Evolutionary conservation across 2,888 invertebrate genomes (phyloP).

Genomic region (Phytoseiulus persimilis): DNA sequence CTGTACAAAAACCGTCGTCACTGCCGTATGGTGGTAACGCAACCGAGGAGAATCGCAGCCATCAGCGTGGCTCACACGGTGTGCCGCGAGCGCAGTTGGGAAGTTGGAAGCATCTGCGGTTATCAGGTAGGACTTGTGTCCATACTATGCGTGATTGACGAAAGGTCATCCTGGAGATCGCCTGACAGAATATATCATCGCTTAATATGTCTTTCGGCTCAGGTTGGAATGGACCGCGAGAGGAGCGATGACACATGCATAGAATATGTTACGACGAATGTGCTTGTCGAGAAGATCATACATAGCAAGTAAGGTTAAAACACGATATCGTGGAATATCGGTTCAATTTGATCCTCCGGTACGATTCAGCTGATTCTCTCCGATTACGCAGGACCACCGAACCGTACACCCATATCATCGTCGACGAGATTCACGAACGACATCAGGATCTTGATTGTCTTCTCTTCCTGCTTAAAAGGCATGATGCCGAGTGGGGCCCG

Average conservation of each 20-base stretch:
- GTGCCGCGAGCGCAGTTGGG: slow-evolving; percentile 71
- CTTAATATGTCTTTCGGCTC: slow-evolving; percentile 1
- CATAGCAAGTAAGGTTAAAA: slow-evolving; percentile 50
- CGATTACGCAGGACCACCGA: slow-evolving; percentile 57
- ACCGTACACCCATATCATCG: slow-evolving; percentile 74
- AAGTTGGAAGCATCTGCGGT: slow-evolving; percentile 71
- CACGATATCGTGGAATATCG: background rate
- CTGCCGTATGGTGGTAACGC: slow-evolving; percentile 84
- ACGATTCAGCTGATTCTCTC: too few species aligned
- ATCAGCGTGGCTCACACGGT: slow-evolving; percentile 78
- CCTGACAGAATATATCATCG: too few species aligned
- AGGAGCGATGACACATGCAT: slow-evolving; percentile 63
- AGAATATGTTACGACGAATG: slow-evolving; percentile 78
- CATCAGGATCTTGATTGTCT: slow-evolving; percentile 85
- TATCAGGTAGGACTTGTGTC: slow-evolving; percentile 62
- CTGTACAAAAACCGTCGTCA: slow-evolving; percentile 54
- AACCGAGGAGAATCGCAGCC: slow-evolving; percentile 86
- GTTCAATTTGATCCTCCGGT: background rate
- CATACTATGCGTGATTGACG: too few species aligned
- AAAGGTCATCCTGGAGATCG: too few species aligned
- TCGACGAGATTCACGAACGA: slow-evolving; percentile 90
- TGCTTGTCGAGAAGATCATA: slow-evolving; percentile 71
- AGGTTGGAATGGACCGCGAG: slow-evolving; percentile 64
- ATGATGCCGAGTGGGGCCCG: slow-evolving; percentile 61
- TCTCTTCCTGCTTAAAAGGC: slow-evolving; percentile 65